Evolutionary conservation across 2,888 invertebrate genomes (phyloP).

Genomic region (Polymixis lichenea): DNA sequence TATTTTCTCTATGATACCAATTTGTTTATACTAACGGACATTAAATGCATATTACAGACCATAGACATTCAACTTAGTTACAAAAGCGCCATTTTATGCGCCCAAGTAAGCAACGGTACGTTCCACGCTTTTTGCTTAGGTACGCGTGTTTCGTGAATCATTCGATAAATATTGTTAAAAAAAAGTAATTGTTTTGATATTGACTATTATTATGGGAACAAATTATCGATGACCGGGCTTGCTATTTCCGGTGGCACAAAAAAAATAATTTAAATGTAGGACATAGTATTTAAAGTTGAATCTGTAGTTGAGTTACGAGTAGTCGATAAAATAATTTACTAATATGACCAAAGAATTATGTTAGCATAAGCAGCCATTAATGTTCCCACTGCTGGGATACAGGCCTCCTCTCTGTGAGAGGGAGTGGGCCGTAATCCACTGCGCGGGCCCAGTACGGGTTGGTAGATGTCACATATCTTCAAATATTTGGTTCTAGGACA

Average conservation of each 20-base stretch:
- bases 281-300: background rate
- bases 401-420: no score
- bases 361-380: no score
- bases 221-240: conserved; percentile 32
- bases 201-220: conserved; percentile 44
- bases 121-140: conserved; percentile 56
- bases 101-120: conserved; percentile 49
- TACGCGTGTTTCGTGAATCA: conserved; percentile 59
- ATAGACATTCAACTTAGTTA: background rate
- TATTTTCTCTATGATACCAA: no score
- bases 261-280: conserved; percentile 14
- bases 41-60: background rate
- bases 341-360: background rate
- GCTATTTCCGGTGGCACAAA: conserved; percentile 42
- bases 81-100: conserved; percentile 53
- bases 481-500: no score
- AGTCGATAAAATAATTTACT: background rate
- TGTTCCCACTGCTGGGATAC: no score
- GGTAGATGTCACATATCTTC: no score
- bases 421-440: no score
- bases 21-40: no score
- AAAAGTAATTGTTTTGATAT: conserved; percentile 61
- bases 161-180: conserved; percentile 50
- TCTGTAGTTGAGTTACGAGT: background rate
- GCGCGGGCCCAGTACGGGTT: no score